Base-by-base conservation (phyloP, 2,888 invertebrate genomes). In the Trissolcus japonicus region DNA sequence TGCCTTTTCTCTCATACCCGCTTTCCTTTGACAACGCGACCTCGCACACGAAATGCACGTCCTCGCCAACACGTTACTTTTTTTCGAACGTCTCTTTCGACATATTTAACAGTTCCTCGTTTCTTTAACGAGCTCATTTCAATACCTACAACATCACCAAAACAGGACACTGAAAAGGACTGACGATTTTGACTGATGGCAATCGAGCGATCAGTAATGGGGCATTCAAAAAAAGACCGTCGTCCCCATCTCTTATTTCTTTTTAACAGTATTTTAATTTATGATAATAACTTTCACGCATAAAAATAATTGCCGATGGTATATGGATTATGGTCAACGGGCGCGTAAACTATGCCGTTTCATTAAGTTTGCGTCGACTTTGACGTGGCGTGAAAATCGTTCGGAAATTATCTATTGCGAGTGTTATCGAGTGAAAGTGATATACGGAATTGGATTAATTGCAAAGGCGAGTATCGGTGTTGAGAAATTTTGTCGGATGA, bases 81-180 rank as follows among this genome's bases (percentile, higher is more conserved):
- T 60, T 65, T 11, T 11, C 43, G 56, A 40, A 66, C 51, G 48
- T 71, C 71, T 53, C 66, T 55, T 68, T 74, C 78, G 81, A 80
- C 77, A 80, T 72, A 72, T 76, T 81, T 80, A 82, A 78, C 80
- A 69, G 80, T 75, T 82, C 79, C 82, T 81, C 76, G 81, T 55
- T 66, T 48, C 35, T 57, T 63, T 73, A 66, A 72, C 65, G 51
- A 69, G 55, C 56, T 19, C 29, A 13, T 56, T 62, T 69, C 46
- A 41, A 60, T 67, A 69, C 51, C 43, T 40, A 68, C 19, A 35
- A 7, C 35, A 1, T 1, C 11, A 6, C 35, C 35, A 35, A 35
- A 35, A 35, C 35, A 6, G 35, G 35, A 25, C 25, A 25, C 25
- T 25, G 25, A 25, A 25, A 6, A 25, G 6, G 25, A 25, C 25